These are phyloP conservation scores for Deilephila porcellus DNA, from an alignment of 2,888 invertebrate species.

Conservation along the genomic window DNA sequence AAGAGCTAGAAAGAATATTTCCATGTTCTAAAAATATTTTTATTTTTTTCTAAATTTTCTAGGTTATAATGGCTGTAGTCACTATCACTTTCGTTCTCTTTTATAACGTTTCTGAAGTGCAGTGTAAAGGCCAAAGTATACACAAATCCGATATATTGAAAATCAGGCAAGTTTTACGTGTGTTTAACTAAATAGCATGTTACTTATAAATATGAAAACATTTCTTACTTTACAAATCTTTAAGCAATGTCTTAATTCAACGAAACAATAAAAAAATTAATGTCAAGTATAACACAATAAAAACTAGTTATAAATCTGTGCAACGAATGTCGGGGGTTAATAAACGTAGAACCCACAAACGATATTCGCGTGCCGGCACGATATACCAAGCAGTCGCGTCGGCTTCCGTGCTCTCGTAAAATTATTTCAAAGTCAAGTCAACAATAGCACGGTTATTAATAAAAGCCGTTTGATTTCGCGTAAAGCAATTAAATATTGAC, in stretches of 20 bases:
- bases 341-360: constrained; percentile 3
- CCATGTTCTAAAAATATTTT: no score
- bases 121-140: no score
- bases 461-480: constrained; percentile 43
- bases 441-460: constrained; percentile 28
- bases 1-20: no score
- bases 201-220: no score
- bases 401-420: constrained; percentile 26
- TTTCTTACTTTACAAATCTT: not conserved
- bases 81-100: no score
- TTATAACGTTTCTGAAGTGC: no score
- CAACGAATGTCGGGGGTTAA: constrained; percentile 8
- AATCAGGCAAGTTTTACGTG: no score
- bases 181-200: no score
- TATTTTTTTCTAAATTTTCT: no score
- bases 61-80: no score
- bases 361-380: constrained; percentile 24
- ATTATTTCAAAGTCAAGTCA: constrained; percentile 32
- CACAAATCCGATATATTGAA: no score
- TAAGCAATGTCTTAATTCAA: not conserved
- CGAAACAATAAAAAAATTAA: not conserved
- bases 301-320: not conserved
- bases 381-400: constrained; percentile 14
- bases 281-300: not conserved
- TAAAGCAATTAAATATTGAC: constrained; percentile 49